phyloP scores from a whole-genome alignment of 2,888 invertebrate species.

The Lymantria dispar region DNA sequence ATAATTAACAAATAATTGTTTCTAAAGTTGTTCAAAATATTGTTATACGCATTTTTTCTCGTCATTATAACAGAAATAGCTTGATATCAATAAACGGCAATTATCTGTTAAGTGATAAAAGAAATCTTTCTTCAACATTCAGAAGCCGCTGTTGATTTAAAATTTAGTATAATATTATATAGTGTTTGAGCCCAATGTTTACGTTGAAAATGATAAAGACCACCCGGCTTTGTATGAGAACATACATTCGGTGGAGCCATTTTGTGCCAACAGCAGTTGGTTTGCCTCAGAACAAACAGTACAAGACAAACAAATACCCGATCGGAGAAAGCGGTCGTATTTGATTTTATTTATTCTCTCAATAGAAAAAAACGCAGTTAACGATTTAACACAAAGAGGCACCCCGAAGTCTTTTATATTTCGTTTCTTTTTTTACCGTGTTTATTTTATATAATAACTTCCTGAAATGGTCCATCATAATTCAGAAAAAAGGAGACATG shows the following conservation, averaged over 20 bases:
- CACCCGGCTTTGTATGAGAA: conserved; percentile 66
- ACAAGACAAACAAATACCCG: conserved; percentile 67
- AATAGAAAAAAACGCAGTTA: conserved; percentile 36
- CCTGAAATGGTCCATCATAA: conserved; percentile 12
- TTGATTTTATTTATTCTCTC: conserved; percentile 45
- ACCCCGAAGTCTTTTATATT: conserved; percentile 27
- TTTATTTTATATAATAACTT: conserved; percentile 18
- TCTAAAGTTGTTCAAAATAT: conserved; percentile 3
- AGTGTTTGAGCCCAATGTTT: conserved; percentile 66
- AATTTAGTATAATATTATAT: conserved; percentile 71
- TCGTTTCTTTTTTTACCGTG: conserved; percentile 25
- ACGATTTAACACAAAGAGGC: conserved; percentile 42
- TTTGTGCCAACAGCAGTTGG: conserved; percentile 70
- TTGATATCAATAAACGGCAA: conserved; percentile 14
- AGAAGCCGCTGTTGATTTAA: conserved; percentile 57
- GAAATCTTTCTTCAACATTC: conserved; percentile 30
- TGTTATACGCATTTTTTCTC: conserved; percentile 6
- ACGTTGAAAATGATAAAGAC: conserved; percentile 78
- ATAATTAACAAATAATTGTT: conserved; percentile 17
- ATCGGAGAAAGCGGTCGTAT: conserved; percentile 61
- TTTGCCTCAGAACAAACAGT: conserved; percentile 69
- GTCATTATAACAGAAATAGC: conserved; percentile 14
- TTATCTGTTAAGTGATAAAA: conserved; percentile 31
- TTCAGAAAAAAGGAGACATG: not conserved
- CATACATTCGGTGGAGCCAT: conserved; percentile 51